A percentile compares a stretch with the other conserved stretches of the same genome.
Conservation (phyloP, 2,113 vertebrate genomes). For the Datnioides undecimradiatus region DNA sequence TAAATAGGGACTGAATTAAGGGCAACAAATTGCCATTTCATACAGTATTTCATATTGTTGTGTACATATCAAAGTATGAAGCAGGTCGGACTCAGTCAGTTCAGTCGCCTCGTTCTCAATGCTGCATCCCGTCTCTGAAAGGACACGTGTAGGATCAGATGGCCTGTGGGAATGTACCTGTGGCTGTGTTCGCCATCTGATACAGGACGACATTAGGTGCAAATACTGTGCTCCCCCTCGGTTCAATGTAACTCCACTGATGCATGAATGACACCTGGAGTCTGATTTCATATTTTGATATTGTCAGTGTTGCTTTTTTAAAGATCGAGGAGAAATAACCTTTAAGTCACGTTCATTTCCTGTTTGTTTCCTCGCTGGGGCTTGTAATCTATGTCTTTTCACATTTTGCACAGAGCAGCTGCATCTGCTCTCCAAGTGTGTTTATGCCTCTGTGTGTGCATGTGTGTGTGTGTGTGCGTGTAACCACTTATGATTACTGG, state of each 20-base stretch:
- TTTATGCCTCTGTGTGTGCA: conserved; percentile 30
- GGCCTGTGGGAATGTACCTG: conserved; percentile 53
- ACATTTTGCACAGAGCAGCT: conserved; percentile 77
- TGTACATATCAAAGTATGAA: conserved; percentile 59
- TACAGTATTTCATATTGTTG: conserved; percentile 43
- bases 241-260: conserved; percentile 49
- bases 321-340: conserved; percentile 26
- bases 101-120: conserved; percentile 40
- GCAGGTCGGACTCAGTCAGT: background rate
- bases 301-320: conserved; percentile 30
- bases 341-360: conserved; percentile 32
- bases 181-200: conserved; percentile 50
- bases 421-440: conserved; percentile 46
- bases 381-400: conserved; percentile 42
- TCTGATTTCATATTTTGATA: conserved; percentile 67
- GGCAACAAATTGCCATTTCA: conserved; percentile 56
- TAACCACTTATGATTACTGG: conserved; percentile 41
- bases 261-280: conserved; percentile 66
- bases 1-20: conserved; percentile 70
- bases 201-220: conserved; percentile 39
- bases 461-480: conserved; percentile 10
- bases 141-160: conserved; percentile 15
- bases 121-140: conserved; percentile 49
- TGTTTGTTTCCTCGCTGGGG: conserved; percentile 38
- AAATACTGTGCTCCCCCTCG: conserved; percentile 51